Percentiles rank a stretch among this genome's conserved stretches.
Evolutionary conservation across 2,113 vertebrate species (phyloP).

Genomic region (Sylvia atricapilla): DNA sequence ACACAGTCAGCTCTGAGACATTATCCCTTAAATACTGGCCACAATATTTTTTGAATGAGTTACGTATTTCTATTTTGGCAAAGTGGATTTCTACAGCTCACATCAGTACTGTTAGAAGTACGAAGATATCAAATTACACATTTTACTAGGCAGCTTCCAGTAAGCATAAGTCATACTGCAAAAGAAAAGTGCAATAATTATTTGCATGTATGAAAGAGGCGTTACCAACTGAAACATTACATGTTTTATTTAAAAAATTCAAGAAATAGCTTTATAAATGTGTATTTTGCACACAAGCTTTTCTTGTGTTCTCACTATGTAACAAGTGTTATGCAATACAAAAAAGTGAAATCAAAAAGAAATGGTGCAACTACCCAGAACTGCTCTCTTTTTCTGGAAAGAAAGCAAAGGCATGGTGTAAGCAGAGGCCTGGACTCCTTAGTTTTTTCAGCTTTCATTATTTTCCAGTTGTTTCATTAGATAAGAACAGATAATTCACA

Average conservation of each 20-base stretch:
- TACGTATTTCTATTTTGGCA: not conserved
- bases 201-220: not conserved
- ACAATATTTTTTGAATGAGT: not conserved
- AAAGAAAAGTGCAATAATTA: not conserved
- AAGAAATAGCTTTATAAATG: not conserved
- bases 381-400: not conserved
- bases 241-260: not conserved
- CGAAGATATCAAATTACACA: not conserved
- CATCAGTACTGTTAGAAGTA: not conserved
- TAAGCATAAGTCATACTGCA: not conserved
- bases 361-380: not conserved
- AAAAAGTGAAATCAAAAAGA: not conserved
- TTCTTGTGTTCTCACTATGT: not conserved
- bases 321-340: not conserved
- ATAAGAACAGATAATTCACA: not conserved
- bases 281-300: not conserved
- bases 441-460: not conserved
- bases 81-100: not conserved
- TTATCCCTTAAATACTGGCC: not conserved
- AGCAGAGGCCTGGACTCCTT: not conserved
- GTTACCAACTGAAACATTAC: not conserved
- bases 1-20: not conserved
- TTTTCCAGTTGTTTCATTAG: not conserved
- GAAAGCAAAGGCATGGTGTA: not conserved
- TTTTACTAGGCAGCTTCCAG: slow-evolving; percentile 9